A percentile compares a stretch with the other conserved stretches of the same genome.
phyloP scores from a whole-genome alignment of 1,140 invertebrate species.

The Caenorhabditis remanei region DNA sequence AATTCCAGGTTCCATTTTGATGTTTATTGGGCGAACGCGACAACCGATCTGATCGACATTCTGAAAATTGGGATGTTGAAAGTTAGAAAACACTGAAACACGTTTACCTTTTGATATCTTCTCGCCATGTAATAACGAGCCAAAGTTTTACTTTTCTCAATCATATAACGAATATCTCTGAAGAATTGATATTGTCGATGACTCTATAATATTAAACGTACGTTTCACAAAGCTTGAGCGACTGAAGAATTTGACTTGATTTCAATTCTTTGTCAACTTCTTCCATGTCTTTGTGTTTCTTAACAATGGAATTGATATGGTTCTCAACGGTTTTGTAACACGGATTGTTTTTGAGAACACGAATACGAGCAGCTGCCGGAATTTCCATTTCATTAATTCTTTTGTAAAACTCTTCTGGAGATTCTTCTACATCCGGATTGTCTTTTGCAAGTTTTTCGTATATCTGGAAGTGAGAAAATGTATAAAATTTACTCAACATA shows the following conservation, averaged over 20 bases:
- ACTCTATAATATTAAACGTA: not conserved
- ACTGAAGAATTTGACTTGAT: not conserved
- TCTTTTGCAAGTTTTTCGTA: conserved; percentile 14
- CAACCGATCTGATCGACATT: conserved; percentile 37
- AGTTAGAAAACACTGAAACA: too few species aligned
- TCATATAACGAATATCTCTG: conserved; percentile 39
- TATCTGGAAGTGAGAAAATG: not conserved
- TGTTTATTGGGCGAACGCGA: conserved; percentile 28
- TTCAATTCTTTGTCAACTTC: conserved; percentile 2
- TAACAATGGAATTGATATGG: not conserved
- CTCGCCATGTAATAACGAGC: conserved; percentile 13
- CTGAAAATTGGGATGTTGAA: not conserved
- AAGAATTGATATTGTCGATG: not conserved
- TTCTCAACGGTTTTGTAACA: not conserved
- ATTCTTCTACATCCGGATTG: conserved; percentile 1
- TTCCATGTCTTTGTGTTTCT: not conserved
- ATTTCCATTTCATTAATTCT: not conserved
- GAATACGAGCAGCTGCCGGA: conserved; percentile 7
- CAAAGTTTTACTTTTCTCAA: not conserved
- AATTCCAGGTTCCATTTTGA: not conserved
- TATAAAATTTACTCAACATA: not conserved
- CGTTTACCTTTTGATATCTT: not conserved
- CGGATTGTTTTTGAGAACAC: not conserved
- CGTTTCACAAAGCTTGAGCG: not conserved
- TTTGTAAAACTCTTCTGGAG: conserved; percentile 30